Conservation (phyloP, 2,113 vertebrate genomes). For the Excalfactoria chinensis region DNA sequence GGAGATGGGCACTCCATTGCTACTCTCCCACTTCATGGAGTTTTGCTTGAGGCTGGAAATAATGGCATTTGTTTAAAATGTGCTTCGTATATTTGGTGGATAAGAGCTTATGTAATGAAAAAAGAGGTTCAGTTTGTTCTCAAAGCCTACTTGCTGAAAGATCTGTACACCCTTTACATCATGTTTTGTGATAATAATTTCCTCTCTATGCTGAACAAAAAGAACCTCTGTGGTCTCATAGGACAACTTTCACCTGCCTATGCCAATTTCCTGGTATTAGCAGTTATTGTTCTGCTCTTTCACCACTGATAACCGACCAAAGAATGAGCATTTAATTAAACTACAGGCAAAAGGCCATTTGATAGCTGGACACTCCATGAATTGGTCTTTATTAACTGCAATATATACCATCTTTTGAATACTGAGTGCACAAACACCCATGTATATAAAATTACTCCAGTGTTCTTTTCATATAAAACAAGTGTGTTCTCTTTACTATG, state of each 20-base stretch:
- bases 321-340: constrained; percentile 27
- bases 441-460: background rate
- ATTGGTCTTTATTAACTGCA: background rate
- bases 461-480: background rate
- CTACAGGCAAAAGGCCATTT: background rate
- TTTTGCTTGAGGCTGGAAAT: background rate
- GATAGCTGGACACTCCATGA: background rate
- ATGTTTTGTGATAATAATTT: background rate
- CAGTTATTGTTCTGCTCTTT: constrained; percentile 4
- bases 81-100: background rate
- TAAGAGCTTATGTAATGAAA: background rate
- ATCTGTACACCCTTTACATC: background rate
- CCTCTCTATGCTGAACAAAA: background rate
- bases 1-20: background rate
- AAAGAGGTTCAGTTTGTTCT: constrained; percentile 22
- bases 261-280: background rate
- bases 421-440: background rate
- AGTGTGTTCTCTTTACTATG: background rate
- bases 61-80: background rate
- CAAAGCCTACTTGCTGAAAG: constrained; percentile 23
- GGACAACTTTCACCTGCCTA: background rate
- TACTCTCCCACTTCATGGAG: background rate
- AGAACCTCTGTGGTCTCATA: background rate
- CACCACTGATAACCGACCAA: background rate
- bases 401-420: background rate